Percentiles rank a stretch among this genome's conserved stretches.
Evolutionary conservation across 2,113 vertebrate genomes (phyloP).

Genomic region (Epinephelus cyanopodus): DNA sequence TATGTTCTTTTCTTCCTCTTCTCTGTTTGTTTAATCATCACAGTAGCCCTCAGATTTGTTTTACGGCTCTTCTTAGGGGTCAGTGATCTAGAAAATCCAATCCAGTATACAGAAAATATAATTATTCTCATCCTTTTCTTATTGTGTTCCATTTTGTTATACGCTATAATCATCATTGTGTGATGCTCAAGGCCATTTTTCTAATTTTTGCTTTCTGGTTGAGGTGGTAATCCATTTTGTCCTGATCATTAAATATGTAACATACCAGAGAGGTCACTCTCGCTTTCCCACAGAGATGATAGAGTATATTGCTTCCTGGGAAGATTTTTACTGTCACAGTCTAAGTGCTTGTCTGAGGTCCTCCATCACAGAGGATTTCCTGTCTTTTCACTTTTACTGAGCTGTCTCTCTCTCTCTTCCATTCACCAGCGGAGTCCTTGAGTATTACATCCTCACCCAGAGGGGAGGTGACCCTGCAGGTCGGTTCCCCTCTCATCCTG

Average conservation of each 20-base stretch:
- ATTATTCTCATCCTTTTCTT: background rate
- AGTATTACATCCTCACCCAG: slow-evolving; percentile 81
- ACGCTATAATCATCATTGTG: background rate
- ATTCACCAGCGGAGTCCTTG: slow-evolving; percentile 85
- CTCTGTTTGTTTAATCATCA: background rate
- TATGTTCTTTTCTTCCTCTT: background rate
- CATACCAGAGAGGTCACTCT: background rate
- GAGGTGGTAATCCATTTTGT: background rate
- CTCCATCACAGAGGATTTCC: background rate
- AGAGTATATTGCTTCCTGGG: slow-evolving; percentile 3
- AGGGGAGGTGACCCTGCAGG: slow-evolving; percentile 77
- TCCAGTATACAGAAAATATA: background rate
- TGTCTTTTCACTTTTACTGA: background rate
- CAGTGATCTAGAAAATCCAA: background rate
- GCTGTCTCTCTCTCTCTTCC: background rate
- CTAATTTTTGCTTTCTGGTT: background rate
- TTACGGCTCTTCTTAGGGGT: background rate
- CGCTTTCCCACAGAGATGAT: background rate
- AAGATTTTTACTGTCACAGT: background rate
- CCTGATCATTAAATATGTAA: slow-evolving; percentile 1
- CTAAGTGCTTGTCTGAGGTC: slow-evolving; percentile 3
- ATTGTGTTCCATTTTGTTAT: background rate
- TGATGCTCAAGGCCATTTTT: too few species aligned
- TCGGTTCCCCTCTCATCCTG: slow-evolving; percentile 83
- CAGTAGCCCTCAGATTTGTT: background rate